These are phyloP conservation scores for Tinea pellionella DNA, from an alignment of 2,888 invertebrate species.

Conservation along the genomic window DNA sequence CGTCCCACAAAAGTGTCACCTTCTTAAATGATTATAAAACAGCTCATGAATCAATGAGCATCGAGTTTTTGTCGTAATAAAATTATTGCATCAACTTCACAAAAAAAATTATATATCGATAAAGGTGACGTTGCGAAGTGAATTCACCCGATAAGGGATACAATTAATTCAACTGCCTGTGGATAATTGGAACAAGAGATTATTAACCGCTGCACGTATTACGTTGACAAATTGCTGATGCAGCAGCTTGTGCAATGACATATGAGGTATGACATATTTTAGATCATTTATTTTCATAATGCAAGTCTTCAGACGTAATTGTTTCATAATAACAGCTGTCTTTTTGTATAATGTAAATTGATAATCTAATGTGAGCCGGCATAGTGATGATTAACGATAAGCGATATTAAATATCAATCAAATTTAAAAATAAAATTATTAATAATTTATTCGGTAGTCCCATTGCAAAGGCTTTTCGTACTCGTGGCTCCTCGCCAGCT, in stretches of 20 bases:
- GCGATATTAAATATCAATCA: no score
- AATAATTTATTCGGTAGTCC: no score
- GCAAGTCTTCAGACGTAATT: background rate
- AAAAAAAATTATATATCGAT: conserved; percentile 29
- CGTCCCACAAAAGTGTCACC: no score
- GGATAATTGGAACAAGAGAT: conserved; percentile 50
- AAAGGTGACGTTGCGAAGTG: conserved; percentile 23
- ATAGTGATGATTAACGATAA: no score
- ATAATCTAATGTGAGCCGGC: no score
- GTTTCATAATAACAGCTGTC: background rate
- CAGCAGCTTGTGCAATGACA: conserved; percentile 33
- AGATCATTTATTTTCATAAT: background rate
- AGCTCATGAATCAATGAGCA: conserved; percentile 1
- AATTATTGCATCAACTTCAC: background rate
- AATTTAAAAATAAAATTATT: no score
- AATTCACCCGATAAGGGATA: conserved; percentile 47
- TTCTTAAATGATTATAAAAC: background rate
- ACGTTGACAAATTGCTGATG: conserved; percentile 45
- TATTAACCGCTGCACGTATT: conserved; percentile 56
- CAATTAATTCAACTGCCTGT: conserved; percentile 48
- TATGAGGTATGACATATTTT: conserved; percentile 21
- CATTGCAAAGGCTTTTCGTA: no score
- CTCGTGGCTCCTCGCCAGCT: no score
- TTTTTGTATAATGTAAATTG: no score
- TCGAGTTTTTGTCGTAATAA: background rate